A percentile compares a stretch with the other conserved stretches of the same genome.
Evolutionary conservation across 2,113 vertebrate genomes (phyloP).

Genomic region (Microcebus tavaratra): DNA sequence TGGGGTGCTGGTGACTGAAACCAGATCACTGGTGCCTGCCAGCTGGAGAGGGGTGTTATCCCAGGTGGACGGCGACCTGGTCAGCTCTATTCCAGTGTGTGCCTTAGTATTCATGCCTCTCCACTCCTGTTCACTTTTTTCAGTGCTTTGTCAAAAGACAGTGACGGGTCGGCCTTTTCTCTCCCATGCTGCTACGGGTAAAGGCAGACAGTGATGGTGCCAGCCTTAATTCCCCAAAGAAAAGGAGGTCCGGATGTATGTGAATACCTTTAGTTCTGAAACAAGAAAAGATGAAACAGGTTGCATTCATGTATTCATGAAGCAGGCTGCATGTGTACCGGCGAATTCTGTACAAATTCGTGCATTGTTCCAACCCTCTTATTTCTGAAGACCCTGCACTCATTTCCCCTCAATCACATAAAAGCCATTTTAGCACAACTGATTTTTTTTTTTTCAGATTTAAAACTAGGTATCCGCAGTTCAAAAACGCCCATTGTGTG

Average conservation of each 20-base stretch:
- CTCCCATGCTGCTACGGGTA: slow-evolving; percentile 79
- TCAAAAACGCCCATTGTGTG: slow-evolving; percentile 46
- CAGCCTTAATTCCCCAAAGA: slow-evolving; percentile 80
- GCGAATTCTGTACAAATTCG: slow-evolving; percentile 75
- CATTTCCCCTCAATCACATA: slow-evolving; percentile 74
- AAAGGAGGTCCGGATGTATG: slow-evolving; percentile 73
- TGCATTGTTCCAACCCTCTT: slow-evolving; percentile 74
- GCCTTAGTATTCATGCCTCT: slow-evolving; percentile 72
- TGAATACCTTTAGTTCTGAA: slow-evolving; percentile 80
- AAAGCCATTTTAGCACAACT: slow-evolving; percentile 68
- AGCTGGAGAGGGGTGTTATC: slow-evolving; percentile 79
- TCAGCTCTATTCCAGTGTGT: slow-evolving; percentile 69
- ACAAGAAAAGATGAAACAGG: slow-evolving; percentile 80
- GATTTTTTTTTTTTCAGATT: slow-evolving; percentile 59
- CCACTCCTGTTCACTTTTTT: slow-evolving; percentile 70
- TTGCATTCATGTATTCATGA: slow-evolving; percentile 80
- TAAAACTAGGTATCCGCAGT: slow-evolving; percentile 52
- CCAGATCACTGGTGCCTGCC: slow-evolving; percentile 81
- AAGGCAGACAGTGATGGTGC: slow-evolving; percentile 78
- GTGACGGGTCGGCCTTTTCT: slow-evolving; percentile 76
- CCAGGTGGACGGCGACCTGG: slow-evolving; percentile 81
- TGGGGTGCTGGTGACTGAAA: slow-evolving; percentile 80
- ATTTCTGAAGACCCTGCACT: slow-evolving; percentile 72
- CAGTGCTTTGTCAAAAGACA: slow-evolving; percentile 73
- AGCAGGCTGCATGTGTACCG: slow-evolving; percentile 70